phyloP scores from a whole-genome alignment of 2,113 vertebrate species.

The Chaetodon trifascialis region DNA sequence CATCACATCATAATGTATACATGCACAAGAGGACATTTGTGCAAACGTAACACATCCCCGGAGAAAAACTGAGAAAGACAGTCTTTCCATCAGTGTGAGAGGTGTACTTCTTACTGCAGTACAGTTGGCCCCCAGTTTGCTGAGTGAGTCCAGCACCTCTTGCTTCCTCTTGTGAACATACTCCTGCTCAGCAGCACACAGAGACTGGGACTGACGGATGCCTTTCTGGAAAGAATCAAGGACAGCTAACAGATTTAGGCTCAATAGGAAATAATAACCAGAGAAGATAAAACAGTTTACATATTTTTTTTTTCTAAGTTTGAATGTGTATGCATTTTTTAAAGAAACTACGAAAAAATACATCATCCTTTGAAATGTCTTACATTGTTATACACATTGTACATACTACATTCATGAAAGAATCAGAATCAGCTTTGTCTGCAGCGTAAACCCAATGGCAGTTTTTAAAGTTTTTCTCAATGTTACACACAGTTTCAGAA shows the following conservation, averaged over 20 bases:
- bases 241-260: neutral
- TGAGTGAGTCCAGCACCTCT: slow-evolving; percentile 53
- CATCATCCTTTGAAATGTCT: too few species aligned
- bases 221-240: slow-evolving; percentile 33
- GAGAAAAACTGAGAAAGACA: neutral
- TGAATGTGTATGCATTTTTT: too few species aligned
- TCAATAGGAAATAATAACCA: neutral
- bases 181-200: slow-evolving; percentile 63
- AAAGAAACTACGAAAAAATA: too few species aligned
- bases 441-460: neutral
- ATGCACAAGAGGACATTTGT: neutral
- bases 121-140: slow-evolving; percentile 50
- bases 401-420: too few species aligned
- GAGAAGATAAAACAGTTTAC: too few species aligned
- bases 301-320: too few species aligned
- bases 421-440: too few species aligned
- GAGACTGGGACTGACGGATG: slow-evolving; percentile 31
- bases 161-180: slow-evolving; percentile 65
- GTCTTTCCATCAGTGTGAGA: neutral
- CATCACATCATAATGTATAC: neutral
- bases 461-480: neutral
- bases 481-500: too few species aligned
- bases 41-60: neutral
- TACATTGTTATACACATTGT: too few species aligned
- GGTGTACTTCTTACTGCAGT: slow-evolving; percentile 36